Base-by-base conservation (phyloP, 2,113 vertebrate genomes). In the Labeo rohita region DNA sequence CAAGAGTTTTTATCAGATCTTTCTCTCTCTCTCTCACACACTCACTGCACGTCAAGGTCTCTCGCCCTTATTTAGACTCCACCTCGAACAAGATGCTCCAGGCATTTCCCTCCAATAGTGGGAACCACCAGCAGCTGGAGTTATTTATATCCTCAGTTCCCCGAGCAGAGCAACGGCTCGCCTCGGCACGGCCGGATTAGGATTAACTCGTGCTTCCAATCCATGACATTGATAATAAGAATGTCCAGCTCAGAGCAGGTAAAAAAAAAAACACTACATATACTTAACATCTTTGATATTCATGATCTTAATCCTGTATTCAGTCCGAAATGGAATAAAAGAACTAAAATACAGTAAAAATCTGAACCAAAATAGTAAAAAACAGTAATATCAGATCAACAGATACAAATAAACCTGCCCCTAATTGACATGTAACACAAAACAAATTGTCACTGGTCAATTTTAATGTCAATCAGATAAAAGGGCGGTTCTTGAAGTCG, bases 131-230 rank as follows among this genome's bases (percentile, higher is more conserved):
- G 80, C 80, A 74, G 88, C 65, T 73, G 70, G 70, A 63, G 85
- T 85, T 87, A 89, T 85, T 82, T 79, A 83, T 87, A 89, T 84
- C 12, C 39, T 16, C 65, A 76, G 85, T 43, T 82, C 80, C 39
- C 80, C 63, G 16, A 70, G 80, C 63, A 70, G 47, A 52, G 80
- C 3, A 70, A 23, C 16, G 7, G 63, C 28, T 70, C 49, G 59
- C 68, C 7, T 66, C 16, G 3, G n/a, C 63, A 36, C 15, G 39
- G 3, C 39, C 47, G 70, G 39, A 85, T 82, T 54, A 56, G 65
- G 83, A 87, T 83, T 80, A 79, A 45, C 65, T 50, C 50, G 75
- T 36, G 23, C 85, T 45, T 54, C 3, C 13, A 54, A 13, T 66
- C 49, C 16, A 56, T 43, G 23, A 73, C 50, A 70, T 52, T 21